A percentile compares a stretch with the other conserved stretches of the same genome.
These are phyloP conservation scores for Muscicapa adusta DNA, from an alignment of 2,113 vertebrate genomes.

Conservation along the genomic window DNA sequence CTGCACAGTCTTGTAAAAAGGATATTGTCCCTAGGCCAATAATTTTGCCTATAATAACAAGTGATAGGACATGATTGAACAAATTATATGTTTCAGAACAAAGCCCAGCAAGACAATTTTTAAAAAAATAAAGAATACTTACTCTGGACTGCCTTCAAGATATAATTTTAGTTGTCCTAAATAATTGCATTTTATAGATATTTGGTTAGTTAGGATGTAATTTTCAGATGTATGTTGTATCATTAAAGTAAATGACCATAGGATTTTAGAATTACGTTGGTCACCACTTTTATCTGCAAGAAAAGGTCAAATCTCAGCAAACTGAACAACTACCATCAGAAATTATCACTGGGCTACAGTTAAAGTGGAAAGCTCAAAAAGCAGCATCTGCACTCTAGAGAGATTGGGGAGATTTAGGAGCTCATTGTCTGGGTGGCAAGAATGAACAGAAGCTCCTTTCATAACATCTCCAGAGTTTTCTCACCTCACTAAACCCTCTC, in stretches of 20 bases:
- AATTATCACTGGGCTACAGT: neutral
- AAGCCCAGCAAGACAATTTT: neutral
- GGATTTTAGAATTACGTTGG: conserved; percentile 18
- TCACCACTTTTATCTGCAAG: conserved; percentile 1
- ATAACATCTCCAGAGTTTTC: neutral
- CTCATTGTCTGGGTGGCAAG: neutral
- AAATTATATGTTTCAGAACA: neutral
- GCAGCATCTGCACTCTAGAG: neutral
- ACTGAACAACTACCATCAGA: neutral
- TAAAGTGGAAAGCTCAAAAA: neutral
- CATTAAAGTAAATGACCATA: conserved; percentile 11
- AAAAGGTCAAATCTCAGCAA: conserved; percentile 31
- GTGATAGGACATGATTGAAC: neutral
- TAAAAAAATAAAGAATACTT: neutral
- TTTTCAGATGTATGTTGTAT: neutral
- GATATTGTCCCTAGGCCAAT: conserved; percentile 11
- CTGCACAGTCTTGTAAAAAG: conserved; percentile 23
- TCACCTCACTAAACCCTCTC: neutral
- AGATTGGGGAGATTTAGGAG: neutral
- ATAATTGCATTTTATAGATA: neutral
- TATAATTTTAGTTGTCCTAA: neutral
- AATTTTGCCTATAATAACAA: conserved; percentile 5
- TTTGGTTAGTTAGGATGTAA: neutral
- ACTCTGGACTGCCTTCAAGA: neutral
- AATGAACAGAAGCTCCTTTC: neutral